Evolutionary conservation across 2,888 invertebrate species (phyloP).

Genomic region (Ophonus ardosiacus): DNA sequence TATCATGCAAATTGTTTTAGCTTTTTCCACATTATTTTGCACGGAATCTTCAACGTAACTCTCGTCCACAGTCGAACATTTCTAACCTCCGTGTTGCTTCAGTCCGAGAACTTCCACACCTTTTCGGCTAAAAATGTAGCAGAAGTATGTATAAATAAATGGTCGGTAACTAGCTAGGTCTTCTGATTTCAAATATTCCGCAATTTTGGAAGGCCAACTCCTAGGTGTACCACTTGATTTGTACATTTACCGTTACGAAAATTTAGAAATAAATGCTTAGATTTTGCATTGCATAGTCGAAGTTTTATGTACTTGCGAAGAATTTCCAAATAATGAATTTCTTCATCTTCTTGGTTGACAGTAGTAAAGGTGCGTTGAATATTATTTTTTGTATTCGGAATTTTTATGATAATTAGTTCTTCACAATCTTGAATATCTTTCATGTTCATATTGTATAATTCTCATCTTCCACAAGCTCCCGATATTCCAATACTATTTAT

Average conservation of each 20-base stretch:
- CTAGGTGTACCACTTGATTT: slow-evolving; percentile 17
- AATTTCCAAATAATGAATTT: slow-evolving; percentile 12
- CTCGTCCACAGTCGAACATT: too few relatives aligned
- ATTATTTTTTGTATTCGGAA: not conserved
- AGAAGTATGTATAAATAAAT: not conserved
- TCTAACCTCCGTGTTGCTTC: too few relatives aligned
- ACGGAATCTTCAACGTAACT: too few relatives aligned
- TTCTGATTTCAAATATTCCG: not conserved
- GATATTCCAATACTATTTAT: not conserved
- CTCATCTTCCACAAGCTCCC: slow-evolving; percentile 7
- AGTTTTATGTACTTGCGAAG: not conserved
- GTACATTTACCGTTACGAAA: slow-evolving; percentile 16
- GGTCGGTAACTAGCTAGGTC: not conserved
- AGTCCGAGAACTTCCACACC: too few relatives aligned
- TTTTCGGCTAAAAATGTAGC: slow-evolving; percentile 13
- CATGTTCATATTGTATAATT: not conserved
- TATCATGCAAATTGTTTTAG: too few relatives aligned
- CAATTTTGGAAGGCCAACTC: not conserved
- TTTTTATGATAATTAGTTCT: not conserved
- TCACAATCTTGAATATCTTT: not conserved
- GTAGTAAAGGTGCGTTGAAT: not conserved
- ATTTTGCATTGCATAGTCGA: not conserved
- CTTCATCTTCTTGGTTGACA: not conserved
- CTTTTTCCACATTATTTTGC: too few relatives aligned
- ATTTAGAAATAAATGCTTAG: not conserved